Conservation (phyloP, 35 echinoderm and acorn worm genomes). For the Chiridota heheva region DNA sequence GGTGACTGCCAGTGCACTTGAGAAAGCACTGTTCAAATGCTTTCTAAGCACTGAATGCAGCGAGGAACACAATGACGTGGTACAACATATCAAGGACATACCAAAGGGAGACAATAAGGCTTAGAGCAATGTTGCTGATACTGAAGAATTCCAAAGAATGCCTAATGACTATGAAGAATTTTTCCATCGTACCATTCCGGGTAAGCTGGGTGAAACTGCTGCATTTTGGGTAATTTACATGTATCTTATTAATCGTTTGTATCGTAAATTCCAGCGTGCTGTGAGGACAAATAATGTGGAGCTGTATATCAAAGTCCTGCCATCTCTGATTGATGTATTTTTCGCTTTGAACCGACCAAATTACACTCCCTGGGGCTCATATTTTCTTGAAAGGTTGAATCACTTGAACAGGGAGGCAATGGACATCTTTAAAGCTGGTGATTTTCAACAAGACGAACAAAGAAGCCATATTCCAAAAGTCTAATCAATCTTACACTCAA, state of each 20-base stretch:
- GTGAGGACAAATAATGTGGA: conserved; percentile 61
- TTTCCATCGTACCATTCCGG: conserved; percentile 48
- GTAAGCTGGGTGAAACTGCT: conserved; percentile 47
- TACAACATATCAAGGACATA: background rate
- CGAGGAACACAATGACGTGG: conserved; percentile 21
- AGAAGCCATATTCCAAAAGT: conserved; percentile 40
- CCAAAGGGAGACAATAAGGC: conserved; percentile 2
- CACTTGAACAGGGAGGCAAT: conserved; percentile 41
- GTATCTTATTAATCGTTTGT: conserved; percentile 71
- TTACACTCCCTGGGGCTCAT: conserved; percentile 51
- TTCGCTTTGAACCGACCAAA: conserved; percentile 54
- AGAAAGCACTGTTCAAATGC: conserved; percentile 49
- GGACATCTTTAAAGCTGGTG: conserved; percentile 48
- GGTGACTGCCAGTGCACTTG: conserved; percentile 53
- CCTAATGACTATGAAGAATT: conserved; percentile 42
- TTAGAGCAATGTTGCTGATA: conserved; percentile 9
- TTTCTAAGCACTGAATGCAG: conserved; percentile 25
- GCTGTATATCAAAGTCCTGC: conserved; percentile 49
- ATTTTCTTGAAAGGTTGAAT: conserved; percentile 49
- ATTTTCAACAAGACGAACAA: conserved; percentile 59
- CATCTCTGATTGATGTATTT: conserved; percentile 36
- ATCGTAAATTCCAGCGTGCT: conserved; percentile 52
- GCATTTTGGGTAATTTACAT: conserved; percentile 69
- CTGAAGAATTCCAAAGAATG: conserved; percentile 40
- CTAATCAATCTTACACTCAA: conserved; percentile 51